Conservation (phyloP, 2,113 vertebrate genomes). For the Tetraodon nigroviridis region DNA sequence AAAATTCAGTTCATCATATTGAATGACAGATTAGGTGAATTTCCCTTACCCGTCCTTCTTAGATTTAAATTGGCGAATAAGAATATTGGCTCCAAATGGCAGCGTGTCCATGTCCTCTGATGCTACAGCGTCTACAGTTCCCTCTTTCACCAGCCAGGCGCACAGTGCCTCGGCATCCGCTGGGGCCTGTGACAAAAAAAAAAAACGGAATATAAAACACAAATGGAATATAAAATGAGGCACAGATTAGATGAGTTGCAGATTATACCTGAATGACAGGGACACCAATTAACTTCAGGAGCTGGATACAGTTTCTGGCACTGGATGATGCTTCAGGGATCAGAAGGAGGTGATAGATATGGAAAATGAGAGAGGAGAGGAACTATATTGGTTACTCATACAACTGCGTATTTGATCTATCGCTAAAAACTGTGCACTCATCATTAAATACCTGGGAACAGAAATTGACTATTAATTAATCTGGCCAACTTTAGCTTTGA, state of each 20-base stretch:
- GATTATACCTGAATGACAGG: conserved; percentile 70
- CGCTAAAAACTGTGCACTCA: too few species aligned
- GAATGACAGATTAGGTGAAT: neutral
- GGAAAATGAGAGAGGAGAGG: too few species aligned
- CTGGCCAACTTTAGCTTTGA: neutral
- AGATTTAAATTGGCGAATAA: conserved; percentile 75
- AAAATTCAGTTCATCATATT: neutral
- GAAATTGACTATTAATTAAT: neutral
- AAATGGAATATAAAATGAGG: neutral
- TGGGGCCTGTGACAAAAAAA: conserved; percentile 64
- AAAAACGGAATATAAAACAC: neutral
- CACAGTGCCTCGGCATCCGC: conserved; percentile 78
- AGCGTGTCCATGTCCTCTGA: conserved; percentile 84
- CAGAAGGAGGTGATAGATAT: too few species aligned
- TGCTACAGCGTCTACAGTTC: conserved; percentile 70
- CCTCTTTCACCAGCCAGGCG: conserved; percentile 67
- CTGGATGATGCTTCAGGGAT: conserved; percentile 52
- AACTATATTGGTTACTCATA: too few species aligned
- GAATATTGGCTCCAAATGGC: conserved; percentile 71
- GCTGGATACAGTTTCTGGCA: conserved; percentile 59
- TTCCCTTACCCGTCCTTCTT: conserved; percentile 62
- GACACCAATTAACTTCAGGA: conserved; percentile 74
- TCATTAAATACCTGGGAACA: too few species aligned
- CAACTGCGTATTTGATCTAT: too few species aligned
- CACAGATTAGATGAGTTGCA: neutral